These are phyloP conservation scores for Delichon dasypus DNA, from an alignment of 2,797 vertebrate species.

Conservation along the genomic window DNA sequence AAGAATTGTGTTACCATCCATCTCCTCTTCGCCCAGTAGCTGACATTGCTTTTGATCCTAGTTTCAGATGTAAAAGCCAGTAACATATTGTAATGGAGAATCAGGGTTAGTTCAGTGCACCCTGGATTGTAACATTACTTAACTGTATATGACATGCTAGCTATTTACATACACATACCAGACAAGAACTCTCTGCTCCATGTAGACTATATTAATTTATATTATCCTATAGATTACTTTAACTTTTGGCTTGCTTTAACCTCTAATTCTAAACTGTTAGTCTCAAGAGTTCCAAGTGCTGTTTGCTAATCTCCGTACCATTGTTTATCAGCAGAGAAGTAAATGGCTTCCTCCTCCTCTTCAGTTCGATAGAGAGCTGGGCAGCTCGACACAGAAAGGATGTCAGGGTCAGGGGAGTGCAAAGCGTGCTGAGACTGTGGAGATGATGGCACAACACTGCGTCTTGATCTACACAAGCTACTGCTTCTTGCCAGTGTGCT, in stretches of 20 bases:
- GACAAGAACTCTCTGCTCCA: slow-evolving; percentile 35
- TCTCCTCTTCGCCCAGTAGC: slow-evolving; percentile 71
- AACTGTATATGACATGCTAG: slow-evolving; percentile 57
- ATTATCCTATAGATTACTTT: slow-evolving; percentile 29
- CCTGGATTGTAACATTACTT: slow-evolving; percentile 64
- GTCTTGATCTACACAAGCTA: slow-evolving; percentile 91
- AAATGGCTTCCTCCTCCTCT: slow-evolving; percentile 91
- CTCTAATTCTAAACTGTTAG: slow-evolving; percentile 29
- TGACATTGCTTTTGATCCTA: slow-evolving; percentile 69
- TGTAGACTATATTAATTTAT: background rate
- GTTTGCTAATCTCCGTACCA: slow-evolving; percentile 79
- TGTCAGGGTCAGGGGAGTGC: slow-evolving; percentile 92
- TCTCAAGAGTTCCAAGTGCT: background rate
- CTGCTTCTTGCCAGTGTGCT: slow-evolving; percentile 85
- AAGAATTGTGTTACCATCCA: slow-evolving; percentile 72
- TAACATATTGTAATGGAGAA: slow-evolving; percentile 71
- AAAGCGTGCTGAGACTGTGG: slow-evolving; percentile 80
- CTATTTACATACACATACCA: slow-evolving; percentile 54
- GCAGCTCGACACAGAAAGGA: slow-evolving; percentile 92
- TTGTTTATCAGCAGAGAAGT: slow-evolving; percentile 92
- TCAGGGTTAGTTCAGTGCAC: slow-evolving; percentile 66
- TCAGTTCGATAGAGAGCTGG: slow-evolving; percentile 89
- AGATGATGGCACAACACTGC: slow-evolving; percentile 85
- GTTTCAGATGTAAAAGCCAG: slow-evolving; percentile 70
- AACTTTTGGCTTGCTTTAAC: slow-evolving; percentile 7